Evolutionary conservation across 2,888 invertebrate species (phyloP), one percentile per base, ranked within the genome.

Genomic region (Plagiodera versicolora): DNA sequence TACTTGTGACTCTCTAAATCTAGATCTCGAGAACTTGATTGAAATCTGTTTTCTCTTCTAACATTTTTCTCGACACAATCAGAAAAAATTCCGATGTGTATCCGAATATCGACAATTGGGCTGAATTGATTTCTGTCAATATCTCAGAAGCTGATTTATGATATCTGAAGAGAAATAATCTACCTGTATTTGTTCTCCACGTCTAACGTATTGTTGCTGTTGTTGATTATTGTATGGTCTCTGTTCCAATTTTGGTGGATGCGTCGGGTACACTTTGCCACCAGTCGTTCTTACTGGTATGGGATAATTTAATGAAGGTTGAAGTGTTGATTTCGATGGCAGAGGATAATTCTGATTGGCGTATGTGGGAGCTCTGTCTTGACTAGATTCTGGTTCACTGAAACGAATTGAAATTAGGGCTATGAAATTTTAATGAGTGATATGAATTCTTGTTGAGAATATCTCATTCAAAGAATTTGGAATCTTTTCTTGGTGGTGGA

Each of bases 291-390:
- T 62, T 17, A 61, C 60, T 47, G 59, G 61, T 28, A 63, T 53
- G 0, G 65, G 68, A 48, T 70, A 70, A 35, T 67, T 67, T 35
- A 56, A 49, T 18, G 50, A 59, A 1, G 63, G 65, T 28, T 68
- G 66, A 17, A 63, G 44, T 3, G 65, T 59, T 10, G 55, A 49
- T 44, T 60, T 63, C 20, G 58, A 18, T 8, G 59, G 66, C 20
- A 67, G 14, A 6, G 66, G 69, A 17, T 69, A 69, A 51, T 67
- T 69, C 39, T 67, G 67, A 45, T 65, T 66, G 2, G 58, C 64
- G 28, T 66, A 72, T 4, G 71, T 70, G 4, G 70, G 70, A 30
- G 69, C 61, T 46, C 72, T 59, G 55, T 71, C 69, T 60, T 73
- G 72, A 47, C 68, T 71, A 39, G 68, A 58, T 61, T 71, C 72